Percentiles rank a stretch among this genome's conserved stretches.
Evolutionary conservation across 1,140 invertebrate genomes (phyloP).

Genomic region (Caenorhabditis remanei): DNA sequence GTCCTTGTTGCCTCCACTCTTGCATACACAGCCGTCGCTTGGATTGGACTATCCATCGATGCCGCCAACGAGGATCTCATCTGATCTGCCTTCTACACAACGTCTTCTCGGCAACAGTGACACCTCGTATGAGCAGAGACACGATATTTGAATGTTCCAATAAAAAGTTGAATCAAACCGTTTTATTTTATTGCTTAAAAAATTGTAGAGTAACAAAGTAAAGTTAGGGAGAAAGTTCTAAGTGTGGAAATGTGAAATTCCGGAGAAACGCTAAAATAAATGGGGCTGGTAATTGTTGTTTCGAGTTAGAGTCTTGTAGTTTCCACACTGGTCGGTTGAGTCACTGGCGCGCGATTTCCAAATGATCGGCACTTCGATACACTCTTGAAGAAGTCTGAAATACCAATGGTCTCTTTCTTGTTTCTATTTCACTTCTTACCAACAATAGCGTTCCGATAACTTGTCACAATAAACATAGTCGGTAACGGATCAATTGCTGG

Average conservation of each 20-base stretch:
- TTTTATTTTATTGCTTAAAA: too few relatives aligned
- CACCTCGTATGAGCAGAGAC: too few relatives aligned
- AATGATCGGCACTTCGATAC: neutral
- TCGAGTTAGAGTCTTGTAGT: neutral
- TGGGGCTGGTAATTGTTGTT: too few relatives aligned
- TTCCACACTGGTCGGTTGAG: neutral
- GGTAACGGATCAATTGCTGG: neutral
- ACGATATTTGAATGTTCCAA: too few relatives aligned
- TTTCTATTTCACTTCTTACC: neutral
- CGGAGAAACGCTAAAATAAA: too few relatives aligned
- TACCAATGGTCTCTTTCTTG: too few relatives aligned
- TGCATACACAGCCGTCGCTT: neutral
- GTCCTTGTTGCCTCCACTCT: constrained; percentile 16
- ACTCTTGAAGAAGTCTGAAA: neutral
- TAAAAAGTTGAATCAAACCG: too few relatives aligned
- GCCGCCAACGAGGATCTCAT: constrained; percentile 16
- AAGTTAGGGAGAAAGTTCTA: too few relatives aligned
- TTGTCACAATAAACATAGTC: constrained; percentile 30
- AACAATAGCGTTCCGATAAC: neutral
- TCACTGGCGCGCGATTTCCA: neutral
- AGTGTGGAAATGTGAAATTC: too few relatives aligned
- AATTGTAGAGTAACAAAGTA: too few relatives aligned
- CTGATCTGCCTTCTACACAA: neutral
- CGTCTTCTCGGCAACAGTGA: too few relatives aligned
- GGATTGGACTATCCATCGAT: constrained; percentile 1